phyloP scores from a whole-genome alignment of 2,113 vertebrate genomes.

The Pungitius pungitius region DNA sequence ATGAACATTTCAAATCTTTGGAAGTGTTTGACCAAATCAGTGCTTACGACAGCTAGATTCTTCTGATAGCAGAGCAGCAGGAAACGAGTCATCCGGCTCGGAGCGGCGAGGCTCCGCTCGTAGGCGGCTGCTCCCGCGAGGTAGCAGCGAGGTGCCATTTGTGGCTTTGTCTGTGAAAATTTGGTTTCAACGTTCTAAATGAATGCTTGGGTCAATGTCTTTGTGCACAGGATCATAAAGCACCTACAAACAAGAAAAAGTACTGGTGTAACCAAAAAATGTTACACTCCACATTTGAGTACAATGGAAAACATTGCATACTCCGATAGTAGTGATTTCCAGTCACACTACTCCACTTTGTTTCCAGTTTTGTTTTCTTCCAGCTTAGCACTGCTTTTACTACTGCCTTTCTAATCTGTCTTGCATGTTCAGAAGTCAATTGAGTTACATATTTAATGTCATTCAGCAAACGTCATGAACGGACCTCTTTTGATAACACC shows the following conservation, averaged over 20 bases:
- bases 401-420: slow-evolving; percentile 65
- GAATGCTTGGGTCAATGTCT: slow-evolving; percentile 57
- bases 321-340: slow-evolving; percentile 40
- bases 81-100: slow-evolving; percentile 10
- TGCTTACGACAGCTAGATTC: not conserved
- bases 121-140: slow-evolving; percentile 38
- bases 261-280: slow-evolving; percentile 66
- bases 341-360: slow-evolving; percentile 52
- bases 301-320: slow-evolving; percentile 39
- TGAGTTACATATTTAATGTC: slow-evolving; percentile 61
- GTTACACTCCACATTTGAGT: slow-evolving; percentile 52
- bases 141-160: slow-evolving; percentile 50
- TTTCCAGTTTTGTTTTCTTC: slow-evolving; percentile 56
- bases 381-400: slow-evolving; percentile 64
- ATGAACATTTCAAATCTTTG: not conserved
- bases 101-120: slow-evolving; percentile 22
- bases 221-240: slow-evolving; percentile 47
- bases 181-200: slow-evolving; percentile 45
- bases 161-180: slow-evolving; percentile 39
- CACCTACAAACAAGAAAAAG: slow-evolving; percentile 41
- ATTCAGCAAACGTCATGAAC: slow-evolving; percentile 58
- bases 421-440: slow-evolving; percentile 76
- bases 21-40: slow-evolving; percentile 8
- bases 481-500: slow-evolving; percentile 51
- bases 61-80: slow-evolving; percentile 10